Evolutionary conservation across 1,140 invertebrate species (phyloP).

Genomic region (Stegodyphus dumicola): DNA sequence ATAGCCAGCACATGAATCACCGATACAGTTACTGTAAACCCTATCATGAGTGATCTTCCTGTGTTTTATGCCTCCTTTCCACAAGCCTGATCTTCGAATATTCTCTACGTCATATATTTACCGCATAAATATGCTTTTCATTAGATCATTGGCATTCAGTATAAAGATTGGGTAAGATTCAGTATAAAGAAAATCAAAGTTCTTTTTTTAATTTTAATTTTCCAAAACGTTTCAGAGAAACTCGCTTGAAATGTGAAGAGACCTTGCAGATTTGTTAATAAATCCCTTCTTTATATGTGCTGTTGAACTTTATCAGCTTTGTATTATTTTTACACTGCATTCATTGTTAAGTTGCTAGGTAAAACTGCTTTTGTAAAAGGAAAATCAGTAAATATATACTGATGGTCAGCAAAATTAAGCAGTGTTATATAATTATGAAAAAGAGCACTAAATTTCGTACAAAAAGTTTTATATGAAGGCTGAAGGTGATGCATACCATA

Average conservation of each 20-base stretch:
- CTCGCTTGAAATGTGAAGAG: background rate
- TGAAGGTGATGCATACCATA: background rate
- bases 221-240: background rate
- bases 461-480: background rate
- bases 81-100: background rate
- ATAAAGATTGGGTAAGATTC: background rate
- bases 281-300: background rate
- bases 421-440: too few species aligned
- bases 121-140: background rate
- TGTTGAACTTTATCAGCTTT: background rate
- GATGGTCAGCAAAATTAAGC: too few species aligned
- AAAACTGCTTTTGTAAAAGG: too few species aligned
- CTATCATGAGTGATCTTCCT: conserved; percentile 68
- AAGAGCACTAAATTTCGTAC: background rate
- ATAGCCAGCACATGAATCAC: conserved; percentile 99
- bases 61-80: background rate
- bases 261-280: background rate
- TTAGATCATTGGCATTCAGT: background rate
- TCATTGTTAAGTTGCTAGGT: too few species aligned
- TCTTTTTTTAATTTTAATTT: background rate
- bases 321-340: too few species aligned
- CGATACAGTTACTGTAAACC: conserved; percentile 97
- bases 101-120: background rate
- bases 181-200: background rate
- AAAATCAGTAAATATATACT: too few species aligned